Base-by-base conservation (phyloP, 2,888 invertebrate genomes). In the Callinectes sapidus region DNA sequence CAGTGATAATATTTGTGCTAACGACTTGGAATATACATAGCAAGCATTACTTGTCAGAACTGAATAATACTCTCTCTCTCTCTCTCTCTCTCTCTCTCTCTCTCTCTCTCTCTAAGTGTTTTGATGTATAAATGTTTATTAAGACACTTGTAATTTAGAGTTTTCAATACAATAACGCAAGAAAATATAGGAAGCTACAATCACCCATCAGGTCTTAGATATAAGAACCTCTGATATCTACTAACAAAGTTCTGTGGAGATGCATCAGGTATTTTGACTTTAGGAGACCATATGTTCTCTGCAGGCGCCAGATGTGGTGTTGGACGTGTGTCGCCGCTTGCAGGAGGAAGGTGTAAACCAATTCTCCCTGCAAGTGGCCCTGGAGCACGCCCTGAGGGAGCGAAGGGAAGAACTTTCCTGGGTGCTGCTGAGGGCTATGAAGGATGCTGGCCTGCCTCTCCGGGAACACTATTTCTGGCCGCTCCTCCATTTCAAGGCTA, bases 361-460 rank as follows among this genome's bases (percentile, higher is more conserved):
- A 8, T 81, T 16, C 18, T 8, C 81, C 35, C 81, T 81, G 81
- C 81, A 81, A 13, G 81, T 81, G 14, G 81, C 81, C 81, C 81
- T 81, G 14, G 81, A 81, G 35, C 35, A 81, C 2, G 81, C 81
- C 81, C 35, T 81, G 13, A 81, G 35, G 81, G 81, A 35, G 5
- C 81, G 35, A 18, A 35, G 81, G 81, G 81, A 81, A 35, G 81
- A 35, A 35, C 81, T 81, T 16, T 35, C 81, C 35, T 81, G 81
- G 81, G 81, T 81, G 81, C 81, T 81, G n/a, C 81, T 81, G 14
- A 81, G 35, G 81, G 81, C 81, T 18, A 81, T 81, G 81, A 81
- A 81, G 35, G 81, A 81, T 32, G 35, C 81, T 35, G 81, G 81
- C 18, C 16, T 35, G 81, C 81, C 81, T 35, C 35, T 81, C 2